Conservation (phyloP, 2,797 vertebrate species). For the Sternotherus odoratus region DNA sequence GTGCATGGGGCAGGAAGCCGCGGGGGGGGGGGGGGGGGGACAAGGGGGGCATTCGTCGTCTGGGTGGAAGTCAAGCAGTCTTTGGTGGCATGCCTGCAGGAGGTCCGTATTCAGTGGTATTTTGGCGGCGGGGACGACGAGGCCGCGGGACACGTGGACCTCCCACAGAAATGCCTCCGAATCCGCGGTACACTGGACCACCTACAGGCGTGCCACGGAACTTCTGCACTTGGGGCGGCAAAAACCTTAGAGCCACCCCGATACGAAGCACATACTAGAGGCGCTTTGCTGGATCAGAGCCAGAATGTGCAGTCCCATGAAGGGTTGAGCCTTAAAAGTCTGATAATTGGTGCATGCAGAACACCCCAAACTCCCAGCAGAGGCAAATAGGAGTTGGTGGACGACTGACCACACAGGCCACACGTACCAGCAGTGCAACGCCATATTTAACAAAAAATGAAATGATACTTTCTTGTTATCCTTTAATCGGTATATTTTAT, state of each 20-base stretch:
- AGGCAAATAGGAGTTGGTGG: not conserved
- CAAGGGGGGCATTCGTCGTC: too few species aligned
- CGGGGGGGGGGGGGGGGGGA: too few species aligned
- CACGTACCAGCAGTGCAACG: conserved; percentile 34
- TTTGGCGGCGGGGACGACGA: too few species aligned
- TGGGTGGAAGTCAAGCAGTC: too few species aligned
- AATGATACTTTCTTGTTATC: conserved; percentile 16
- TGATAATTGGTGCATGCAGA: not conserved
- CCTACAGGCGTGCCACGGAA: too few species aligned
- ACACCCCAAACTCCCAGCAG: not conserved
- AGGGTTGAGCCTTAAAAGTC: not conserved
- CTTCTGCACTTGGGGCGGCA: too few species aligned
- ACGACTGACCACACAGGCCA: not conserved
- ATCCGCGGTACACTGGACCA: too few species aligned
- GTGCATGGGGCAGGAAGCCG: too few species aligned
- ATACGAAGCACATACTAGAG: not conserved
- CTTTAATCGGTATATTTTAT: conserved; percentile 61
- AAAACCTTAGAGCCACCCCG: not conserved
- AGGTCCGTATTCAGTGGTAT: too few species aligned
- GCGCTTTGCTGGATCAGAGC: not conserved
- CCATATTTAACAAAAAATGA: not conserved
- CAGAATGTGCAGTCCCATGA: not conserved
- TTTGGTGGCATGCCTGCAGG: too few species aligned
- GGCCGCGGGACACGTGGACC: too few species aligned
- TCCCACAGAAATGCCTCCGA: too few species aligned